Evolutionary conservation across 2,797 vertebrate species (phyloP).

Genomic region (Anas capensis): DNA sequence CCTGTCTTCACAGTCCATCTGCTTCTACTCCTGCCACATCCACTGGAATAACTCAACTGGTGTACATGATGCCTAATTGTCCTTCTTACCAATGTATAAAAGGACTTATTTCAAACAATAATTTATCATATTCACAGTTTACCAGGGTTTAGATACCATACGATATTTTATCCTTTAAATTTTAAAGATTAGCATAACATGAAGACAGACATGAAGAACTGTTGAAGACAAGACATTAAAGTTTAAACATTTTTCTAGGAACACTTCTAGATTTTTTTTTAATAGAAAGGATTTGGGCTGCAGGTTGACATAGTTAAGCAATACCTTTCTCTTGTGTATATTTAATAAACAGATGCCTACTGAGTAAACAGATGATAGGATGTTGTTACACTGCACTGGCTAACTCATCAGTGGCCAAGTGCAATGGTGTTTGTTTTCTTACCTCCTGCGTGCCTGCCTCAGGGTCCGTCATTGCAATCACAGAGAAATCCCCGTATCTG

Average conservation of each 20-base stretch:
- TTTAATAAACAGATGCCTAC: not conserved
- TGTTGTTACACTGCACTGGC: not conserved
- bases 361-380: not conserved
- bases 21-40: not conserved
- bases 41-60: not conserved
- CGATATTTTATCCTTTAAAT: not conserved
- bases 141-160: not conserved
- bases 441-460: slow-evolving; percentile 94
- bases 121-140: not conserved
- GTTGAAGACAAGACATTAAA: not conserved
- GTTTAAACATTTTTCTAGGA: not conserved
- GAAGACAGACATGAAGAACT: not conserved
- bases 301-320: not conserved
- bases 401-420: not conserved
- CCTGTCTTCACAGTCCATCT: not conserved
- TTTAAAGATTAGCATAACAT: not conserved
- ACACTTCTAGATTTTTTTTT: not conserved
- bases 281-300: not conserved
- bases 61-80: not conserved
- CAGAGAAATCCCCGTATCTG: slow-evolving; percentile 94
- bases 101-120: not conserved
- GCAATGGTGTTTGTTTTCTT: slow-evolving; percentile 48
- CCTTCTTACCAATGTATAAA: not conserved
- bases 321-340: not conserved
- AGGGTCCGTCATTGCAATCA: slow-evolving; percentile 92